Evolutionary conservation across 2,113 vertebrate genomes (phyloP), one percentile per base, ranked within the genome.

Genomic region (Bufo gargarizans): DNA sequence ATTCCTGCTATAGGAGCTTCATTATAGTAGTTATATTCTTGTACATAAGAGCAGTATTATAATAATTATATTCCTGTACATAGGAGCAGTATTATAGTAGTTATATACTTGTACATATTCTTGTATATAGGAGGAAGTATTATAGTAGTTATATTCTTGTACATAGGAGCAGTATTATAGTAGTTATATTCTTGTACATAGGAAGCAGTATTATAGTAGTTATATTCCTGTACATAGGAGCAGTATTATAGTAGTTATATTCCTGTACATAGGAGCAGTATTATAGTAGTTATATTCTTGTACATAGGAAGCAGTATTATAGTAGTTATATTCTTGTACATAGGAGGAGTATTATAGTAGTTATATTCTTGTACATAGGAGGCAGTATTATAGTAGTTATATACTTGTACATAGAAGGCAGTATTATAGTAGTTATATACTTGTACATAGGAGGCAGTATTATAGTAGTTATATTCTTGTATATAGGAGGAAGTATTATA

Each of bases 381-480:
- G 33, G 33, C 33, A 33, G 1, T 33, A 33, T 33, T 33, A 33
- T 33, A 33, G 65, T 69, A 69, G 65, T 69, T 69, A 69, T 69
- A 69, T 22, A 22, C 65, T 53, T 53, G 53, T 53, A 53, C 53
- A 53, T 53, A 9, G 53, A 33, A 33, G 53, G 53, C 53, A 53
- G 53, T 53, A 53, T 53, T 53, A 53, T 9, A 53, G 53, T 53
- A 53, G 53, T 53, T 53, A 53, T 9, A 53, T 53, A 1, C 33
- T 33, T 33, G 33, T 33, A 33, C 33, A 33, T 33, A 33, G 33
- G 33, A 33, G 33, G 22, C 22, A 71, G n/a, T 71, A 71, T 71
- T 71, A 71, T 71, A 33, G 22, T 71, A 33, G 67, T 71, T 71
- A 71, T 71, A 71, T 71, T 71, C n/a, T 14, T 71, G 67, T 33